Percentiles rank a stretch among this genome's conserved stretches.
These are phyloP conservation scores for Mythimna pallens DNA, from an alignment of 2,888 invertebrate genomes.

Conservation along the genomic window DNA sequence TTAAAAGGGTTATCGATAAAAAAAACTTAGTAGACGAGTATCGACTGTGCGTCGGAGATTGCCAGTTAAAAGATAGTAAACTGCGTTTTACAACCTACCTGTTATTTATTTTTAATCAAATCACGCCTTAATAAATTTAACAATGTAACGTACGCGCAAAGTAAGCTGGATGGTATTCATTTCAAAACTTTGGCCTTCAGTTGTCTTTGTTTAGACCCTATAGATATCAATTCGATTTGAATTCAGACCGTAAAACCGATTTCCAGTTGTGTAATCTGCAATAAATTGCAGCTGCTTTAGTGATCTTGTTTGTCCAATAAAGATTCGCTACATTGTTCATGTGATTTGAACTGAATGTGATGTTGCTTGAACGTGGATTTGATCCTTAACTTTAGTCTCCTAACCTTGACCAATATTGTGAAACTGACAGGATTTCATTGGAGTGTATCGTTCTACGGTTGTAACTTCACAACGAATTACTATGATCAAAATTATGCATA, in stretches of 20 bases:
- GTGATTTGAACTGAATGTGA: slow-evolving; percentile 8
- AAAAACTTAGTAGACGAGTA: slow-evolving; percentile 82
- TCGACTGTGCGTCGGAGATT: slow-evolving; percentile 81
- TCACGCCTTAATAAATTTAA: slow-evolving; percentile 72
- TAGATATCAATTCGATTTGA: neutral
- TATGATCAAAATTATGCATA: neutral
- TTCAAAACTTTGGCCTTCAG: slow-evolving; percentile 2
- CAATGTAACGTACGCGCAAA: slow-evolving; percentile 67
- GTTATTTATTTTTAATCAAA: slow-evolving; percentile 83
- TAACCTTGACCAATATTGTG: slow-evolving; percentile 42
- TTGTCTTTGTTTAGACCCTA: neutral
- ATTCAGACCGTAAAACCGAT: neutral
- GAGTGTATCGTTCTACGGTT: neutral
- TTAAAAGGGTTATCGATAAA: slow-evolving; percentile 88
- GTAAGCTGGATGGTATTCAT: slow-evolving; percentile 2
- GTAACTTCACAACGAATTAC: neutral
- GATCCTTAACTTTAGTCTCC: neutral
- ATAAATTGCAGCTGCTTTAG: slow-evolving; percentile 23
- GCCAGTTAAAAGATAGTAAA: slow-evolving; percentile 85
- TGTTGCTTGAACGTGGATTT: slow-evolving; percentile 7
- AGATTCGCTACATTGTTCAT: slow-evolving; percentile 40
- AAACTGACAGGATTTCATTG: neutral
- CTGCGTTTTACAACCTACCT: slow-evolving; percentile 82
- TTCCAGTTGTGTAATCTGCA: slow-evolving; percentile 13
- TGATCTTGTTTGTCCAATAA: slow-evolving; percentile 31